Base-by-base conservation (phyloP, 1,140 invertebrate species). In the Trachelipus rathkii region DNA sequence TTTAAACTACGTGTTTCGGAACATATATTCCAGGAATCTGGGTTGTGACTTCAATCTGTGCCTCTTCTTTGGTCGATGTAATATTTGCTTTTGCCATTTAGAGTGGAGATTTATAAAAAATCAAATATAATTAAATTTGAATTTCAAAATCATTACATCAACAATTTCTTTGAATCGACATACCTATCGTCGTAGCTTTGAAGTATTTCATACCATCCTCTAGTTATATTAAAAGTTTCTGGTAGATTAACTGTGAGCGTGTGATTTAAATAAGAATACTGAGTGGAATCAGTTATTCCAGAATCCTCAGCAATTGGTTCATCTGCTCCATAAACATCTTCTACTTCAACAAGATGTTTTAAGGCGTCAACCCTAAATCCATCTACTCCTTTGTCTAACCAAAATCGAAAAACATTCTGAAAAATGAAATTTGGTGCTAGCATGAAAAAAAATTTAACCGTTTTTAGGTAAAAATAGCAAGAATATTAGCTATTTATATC, bases 341-440 rank as follows among this genome's bases (percentile, higher is more conserved):
- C 74, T 15, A 75, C 79, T 71, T 92, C 91, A 78, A 87, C 88
- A 10, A 87, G 82, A 84, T 91, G 90, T 0, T 88, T 86, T 0
- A 91, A 86, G 6, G 90, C 89, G 81, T 89, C 88, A 15, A 95
- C 87, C 77, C 91, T 73, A 79, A 88, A 87, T 2, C 87, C 87
- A 82, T 86, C 85, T 8, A 88, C 85, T 23, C 87, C 87, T 77
- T 83, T 82, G 9, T 85, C 83, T 24, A 87, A 74, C 87, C 87
- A 88, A 81, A 86, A 87, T 24, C 77, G 81, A 45, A 88, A 72
- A 19, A 86, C 83, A 44, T 87, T 74, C 79, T 80, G 53, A 33
- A 33, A 33, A 6, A 3, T 33, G 33, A 33, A n/a, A n/a, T n/a
- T n/a, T n/a, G n/a, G n/a, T n/a, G n/a, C n/a, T n/a, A n/a, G n/a